Evolutionary conservation across 2,888 invertebrate genomes (phyloP).

Genomic region (Smittia sp.): DNA sequence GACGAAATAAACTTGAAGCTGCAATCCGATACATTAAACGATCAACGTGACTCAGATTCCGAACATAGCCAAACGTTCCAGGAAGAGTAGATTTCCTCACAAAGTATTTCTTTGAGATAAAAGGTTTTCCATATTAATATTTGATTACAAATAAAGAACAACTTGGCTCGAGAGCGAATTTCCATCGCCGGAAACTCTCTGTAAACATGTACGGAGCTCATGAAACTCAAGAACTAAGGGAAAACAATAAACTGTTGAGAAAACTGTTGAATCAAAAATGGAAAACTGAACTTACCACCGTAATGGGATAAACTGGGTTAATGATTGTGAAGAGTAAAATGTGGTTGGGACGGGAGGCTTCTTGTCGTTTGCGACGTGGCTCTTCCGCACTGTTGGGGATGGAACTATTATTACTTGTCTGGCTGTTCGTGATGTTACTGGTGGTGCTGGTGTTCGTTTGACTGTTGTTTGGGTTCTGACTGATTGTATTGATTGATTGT

Average conservation of each 20-base stretch:
- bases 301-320: slow-evolving; percentile 98
- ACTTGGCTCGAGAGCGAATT: neutral
- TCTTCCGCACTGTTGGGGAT: slow-evolving; percentile 60
- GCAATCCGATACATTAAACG: no score
- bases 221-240: neutral
- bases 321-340: slow-evolving; percentile 95
- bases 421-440: slow-evolving; percentile 43
- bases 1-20: no score
- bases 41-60: no score
- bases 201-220: neutral
- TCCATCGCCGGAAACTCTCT: neutral
- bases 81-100: no score
- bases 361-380: slow-evolving; percentile 72
- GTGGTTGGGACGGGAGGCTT: slow-evolving; percentile 89
- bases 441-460: slow-evolving; percentile 34
- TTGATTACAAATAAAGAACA: neutral
- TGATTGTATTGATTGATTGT: slow-evolving; percentile 40
- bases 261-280: slow-evolving; percentile 26
- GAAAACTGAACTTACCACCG: slow-evolving; percentile 88
- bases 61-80: no score
- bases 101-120: no score
- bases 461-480: slow-evolving; percentile 40
- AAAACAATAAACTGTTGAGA: neutral
- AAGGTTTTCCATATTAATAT: neutral
- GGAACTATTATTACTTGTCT: slow-evolving; percentile 53